Evolutionary conservation across 2,797 vertebrate genomes (phyloP).

Genomic region (Tauraco hartlaubi): DNA sequence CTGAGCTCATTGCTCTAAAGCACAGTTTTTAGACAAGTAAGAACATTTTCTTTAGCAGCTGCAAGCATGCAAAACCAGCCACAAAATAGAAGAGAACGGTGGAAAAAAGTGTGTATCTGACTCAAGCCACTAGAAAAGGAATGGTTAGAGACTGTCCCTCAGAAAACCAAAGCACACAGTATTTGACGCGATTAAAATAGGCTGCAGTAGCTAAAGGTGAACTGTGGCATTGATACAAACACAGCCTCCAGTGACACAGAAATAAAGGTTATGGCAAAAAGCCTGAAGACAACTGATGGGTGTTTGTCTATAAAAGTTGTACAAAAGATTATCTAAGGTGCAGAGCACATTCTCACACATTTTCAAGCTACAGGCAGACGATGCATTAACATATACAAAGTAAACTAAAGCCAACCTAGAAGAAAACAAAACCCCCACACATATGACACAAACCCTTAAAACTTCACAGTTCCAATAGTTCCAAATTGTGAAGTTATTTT

Average conservation of each 20-base stretch:
- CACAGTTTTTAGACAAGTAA: neutral
- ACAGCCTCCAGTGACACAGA: neutral
- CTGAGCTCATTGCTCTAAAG: neutral
- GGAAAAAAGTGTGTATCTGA: neutral
- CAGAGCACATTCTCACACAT: neutral
- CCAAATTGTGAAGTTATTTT: neutral
- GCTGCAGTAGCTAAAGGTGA: neutral
- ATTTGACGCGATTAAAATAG: neutral
- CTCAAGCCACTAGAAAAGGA: neutral
- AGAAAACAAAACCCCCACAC: neutral
- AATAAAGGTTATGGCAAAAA: neutral
- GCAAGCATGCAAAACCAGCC: neutral
- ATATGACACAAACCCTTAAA: neutral
- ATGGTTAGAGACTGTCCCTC: neutral
- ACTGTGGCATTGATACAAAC: neutral
- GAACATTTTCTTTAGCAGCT: neutral
- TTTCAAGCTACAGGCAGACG: neutral
- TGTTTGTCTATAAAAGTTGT: neutral
- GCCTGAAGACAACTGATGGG: neutral
- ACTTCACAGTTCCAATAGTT: neutral
- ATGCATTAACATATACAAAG: neutral
- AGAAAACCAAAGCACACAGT: neutral
- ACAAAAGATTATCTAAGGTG: neutral
- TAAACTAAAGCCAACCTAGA: neutral
- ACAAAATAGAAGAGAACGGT: neutral